A percentile compares a stretch with the other conserved stretches of the same genome.
Evolutionary conservation across 1,140 invertebrate genomes (phyloP).

Genomic region (Drosophila melanica): DNA sequence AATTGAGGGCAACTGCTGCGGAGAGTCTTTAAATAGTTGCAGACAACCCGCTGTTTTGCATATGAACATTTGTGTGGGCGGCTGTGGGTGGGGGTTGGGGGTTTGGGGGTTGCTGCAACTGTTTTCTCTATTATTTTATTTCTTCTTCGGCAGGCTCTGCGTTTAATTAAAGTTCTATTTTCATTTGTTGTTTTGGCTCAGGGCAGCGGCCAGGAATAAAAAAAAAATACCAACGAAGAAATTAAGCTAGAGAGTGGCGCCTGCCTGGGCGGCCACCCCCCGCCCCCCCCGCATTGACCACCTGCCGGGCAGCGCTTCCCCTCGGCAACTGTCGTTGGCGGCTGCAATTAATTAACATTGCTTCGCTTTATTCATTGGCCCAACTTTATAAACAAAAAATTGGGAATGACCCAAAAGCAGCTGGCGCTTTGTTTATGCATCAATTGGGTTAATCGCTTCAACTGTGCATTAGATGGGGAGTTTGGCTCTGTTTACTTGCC

Average conservation of each 20-base stretch:
- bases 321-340: conserved; percentile 63
- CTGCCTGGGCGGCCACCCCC: conserved; percentile 36
- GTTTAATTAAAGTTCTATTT: conserved; percentile 80
- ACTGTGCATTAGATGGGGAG: conserved; percentile 29
- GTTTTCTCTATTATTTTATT: conserved; percentile 61
- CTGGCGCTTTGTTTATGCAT: conserved; percentile 63
- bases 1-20: conserved; percentile 61
- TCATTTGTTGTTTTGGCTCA: conserved; percentile 64
- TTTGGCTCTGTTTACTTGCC: conserved; percentile 43
- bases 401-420: conserved; percentile 21
- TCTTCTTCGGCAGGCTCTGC: conserved; percentile 24
- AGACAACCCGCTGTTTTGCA: conserved; percentile 58
- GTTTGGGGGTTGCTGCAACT: conserved; percentile 28
- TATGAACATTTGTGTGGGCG: conserved; percentile 13
- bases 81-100: not conserved
- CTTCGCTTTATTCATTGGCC: conserved; percentile 35
- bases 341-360: conserved; percentile 75
- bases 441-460: conserved; percentile 71
- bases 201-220: conserved; percentile 10
- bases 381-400: conserved; percentile 56
- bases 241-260: conserved; percentile 55
- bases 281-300: conserved; percentile 25
- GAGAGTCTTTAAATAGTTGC: conserved; percentile 66
- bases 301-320: conserved; percentile 28
- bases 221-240: not conserved